Evolutionary conservation across 2,888 invertebrate genomes (phyloP).

Genomic region (Sepiola atlantica): DNA sequence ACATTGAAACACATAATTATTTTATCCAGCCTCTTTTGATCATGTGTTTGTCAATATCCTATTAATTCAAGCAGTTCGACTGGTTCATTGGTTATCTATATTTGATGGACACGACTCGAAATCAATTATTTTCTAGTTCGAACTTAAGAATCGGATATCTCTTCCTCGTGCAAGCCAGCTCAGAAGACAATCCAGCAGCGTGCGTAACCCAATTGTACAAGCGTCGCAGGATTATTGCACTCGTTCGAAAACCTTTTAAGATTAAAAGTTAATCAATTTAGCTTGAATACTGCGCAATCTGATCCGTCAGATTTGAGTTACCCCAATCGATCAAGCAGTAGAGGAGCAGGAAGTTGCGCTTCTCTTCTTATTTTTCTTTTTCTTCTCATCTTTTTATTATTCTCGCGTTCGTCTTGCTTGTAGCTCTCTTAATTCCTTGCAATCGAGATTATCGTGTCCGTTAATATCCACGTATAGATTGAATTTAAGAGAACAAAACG

Average conservation of each 20-base stretch:
- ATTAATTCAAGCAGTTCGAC: neutral
- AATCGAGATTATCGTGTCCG: neutral
- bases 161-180: neutral
- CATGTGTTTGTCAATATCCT: neutral
- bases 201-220: neutral
- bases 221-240: neutral
- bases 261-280: constrained; percentile 19
- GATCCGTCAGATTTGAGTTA: neutral
- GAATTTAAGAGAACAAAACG: neutral
- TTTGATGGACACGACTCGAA: neutral
- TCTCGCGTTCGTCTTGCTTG: neutral
- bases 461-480: neutral
- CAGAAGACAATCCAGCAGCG: neutral
- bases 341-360: neutral
- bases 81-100: neutral
- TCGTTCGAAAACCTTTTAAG: constrained; percentile 1
- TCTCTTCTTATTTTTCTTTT: neutral
- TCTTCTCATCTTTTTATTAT: neutral
- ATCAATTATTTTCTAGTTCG: neutral
- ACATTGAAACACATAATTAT: neutral
- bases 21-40: neutral
- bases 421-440: neutral
- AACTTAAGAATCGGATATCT: neutral
- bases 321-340: neutral
- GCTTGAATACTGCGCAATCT: neutral